Percentiles rank a stretch among this genome's conserved stretches.
These are phyloP conservation scores for Pterocles orientalis DNA, from an alignment of 2,113 vertebrate species.

Conservation along the genomic window DNA sequence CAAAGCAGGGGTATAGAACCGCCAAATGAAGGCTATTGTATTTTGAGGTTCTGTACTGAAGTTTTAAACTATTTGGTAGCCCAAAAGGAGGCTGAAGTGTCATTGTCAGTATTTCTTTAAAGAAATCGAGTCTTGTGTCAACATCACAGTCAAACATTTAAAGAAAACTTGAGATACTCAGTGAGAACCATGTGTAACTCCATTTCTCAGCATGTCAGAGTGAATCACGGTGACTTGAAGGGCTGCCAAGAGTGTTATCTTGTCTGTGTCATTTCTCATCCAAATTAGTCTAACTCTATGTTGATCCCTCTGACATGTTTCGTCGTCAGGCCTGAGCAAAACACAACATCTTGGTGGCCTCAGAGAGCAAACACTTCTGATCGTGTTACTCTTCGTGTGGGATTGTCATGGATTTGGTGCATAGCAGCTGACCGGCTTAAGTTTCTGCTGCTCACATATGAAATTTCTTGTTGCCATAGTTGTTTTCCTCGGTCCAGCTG, in stretches of 20 bases:
- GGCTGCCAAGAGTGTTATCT: not conserved
- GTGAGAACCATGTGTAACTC: not conserved
- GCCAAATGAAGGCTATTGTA: not conserved
- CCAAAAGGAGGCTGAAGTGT: not conserved
- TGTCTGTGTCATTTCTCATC: not conserved
- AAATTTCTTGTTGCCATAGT: slow-evolving; percentile 2
- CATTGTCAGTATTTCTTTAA: not conserved
- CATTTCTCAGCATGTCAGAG: not conserved
- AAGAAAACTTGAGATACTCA: not conserved
- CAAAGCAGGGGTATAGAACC: not conserved
- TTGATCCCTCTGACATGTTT: not conserved
- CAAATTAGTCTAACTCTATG: not conserved
- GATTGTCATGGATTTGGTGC: slow-evolving; percentile 13
- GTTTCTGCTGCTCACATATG: not conserved
- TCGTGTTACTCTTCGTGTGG: not conserved
- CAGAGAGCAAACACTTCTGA: not conserved
- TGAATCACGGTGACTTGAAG: slow-evolving; percentile 16
- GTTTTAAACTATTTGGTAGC: not conserved
- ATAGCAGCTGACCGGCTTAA: slow-evolving; percentile 23
- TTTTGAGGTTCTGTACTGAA: not conserved
- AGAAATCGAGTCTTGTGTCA: not conserved
- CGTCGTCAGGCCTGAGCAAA: not conserved
- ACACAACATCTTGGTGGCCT: not conserved
- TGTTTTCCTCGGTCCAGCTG: not conserved
- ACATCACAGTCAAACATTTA: not conserved